phyloP scores from a whole-genome alignment of 2,888 invertebrate genomes.

The Rhodophaea formosa region DNA sequence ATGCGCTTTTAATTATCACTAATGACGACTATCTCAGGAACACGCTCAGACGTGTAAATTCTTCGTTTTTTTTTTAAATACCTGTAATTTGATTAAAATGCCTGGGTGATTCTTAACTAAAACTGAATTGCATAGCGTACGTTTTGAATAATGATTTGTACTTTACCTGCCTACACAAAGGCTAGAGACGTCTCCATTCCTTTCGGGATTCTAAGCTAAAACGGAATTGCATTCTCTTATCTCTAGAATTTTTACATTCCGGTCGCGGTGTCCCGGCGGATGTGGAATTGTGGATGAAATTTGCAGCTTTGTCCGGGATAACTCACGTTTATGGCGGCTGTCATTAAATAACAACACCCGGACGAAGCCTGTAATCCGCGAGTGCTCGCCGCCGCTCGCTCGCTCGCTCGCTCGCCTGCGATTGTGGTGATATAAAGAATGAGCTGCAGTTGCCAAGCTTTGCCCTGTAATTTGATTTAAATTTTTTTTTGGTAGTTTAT shows the following conservation, averaged over 20 bases:
- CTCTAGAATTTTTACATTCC: background rate
- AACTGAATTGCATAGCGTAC: too few species aligned
- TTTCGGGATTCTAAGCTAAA: background rate
- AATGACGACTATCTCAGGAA: too few species aligned
- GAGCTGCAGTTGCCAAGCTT: background rate
- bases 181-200: background rate
- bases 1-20: too few species aligned
- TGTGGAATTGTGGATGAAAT: background rate
- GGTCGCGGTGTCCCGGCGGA: background rate
- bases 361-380: slow-evolving; percentile 11
- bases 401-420: background rate
- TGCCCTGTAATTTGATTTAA: too few species aligned
- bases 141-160: too few species aligned
- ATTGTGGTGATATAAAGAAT: background rate
- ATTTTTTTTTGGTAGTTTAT: too few species aligned
- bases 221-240: background rate
- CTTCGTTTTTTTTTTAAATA: too few species aligned
- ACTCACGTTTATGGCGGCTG: slow-evolving; percentile 1
- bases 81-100: too few species aligned
- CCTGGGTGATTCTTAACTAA: too few species aligned
- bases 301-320: slow-evolving; percentile 3
- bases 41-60: too few species aligned
- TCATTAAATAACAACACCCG: slow-evolving; percentile 17
- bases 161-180: too few species aligned
- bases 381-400: background rate